Conservation (phyloP, 2,113 vertebrate species). For the Protomyctophum bolini region DNA sequence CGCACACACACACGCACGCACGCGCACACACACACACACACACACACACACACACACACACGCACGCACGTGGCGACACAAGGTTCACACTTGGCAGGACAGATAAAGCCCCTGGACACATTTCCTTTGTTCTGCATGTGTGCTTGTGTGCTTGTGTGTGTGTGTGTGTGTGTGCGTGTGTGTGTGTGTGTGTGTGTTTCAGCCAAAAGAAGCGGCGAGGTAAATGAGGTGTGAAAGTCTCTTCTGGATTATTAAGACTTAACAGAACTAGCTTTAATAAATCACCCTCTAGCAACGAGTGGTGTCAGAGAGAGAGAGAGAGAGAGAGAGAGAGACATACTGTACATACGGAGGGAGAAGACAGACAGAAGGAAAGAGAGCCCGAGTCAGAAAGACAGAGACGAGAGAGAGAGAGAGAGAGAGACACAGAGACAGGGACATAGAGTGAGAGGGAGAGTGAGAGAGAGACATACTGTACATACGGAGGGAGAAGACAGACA, state of each 20-base stretch:
- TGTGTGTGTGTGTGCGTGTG: slow-evolving; percentile 22
- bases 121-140: slow-evolving; percentile 44
- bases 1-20: too few relatives aligned
- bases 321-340: too few relatives aligned
- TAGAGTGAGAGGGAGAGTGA: not conserved
- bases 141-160: slow-evolving; percentile 42
- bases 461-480: too few relatives aligned
- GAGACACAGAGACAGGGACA: slow-evolving; percentile 3
- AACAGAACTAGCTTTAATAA: slow-evolving; percentile 80
- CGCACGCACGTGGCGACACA: too few relatives aligned
- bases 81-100: slow-evolving; percentile 24
- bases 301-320: slow-evolving; percentile 8
- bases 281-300: slow-evolving; percentile 71
- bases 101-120: slow-evolving; percentile 50
- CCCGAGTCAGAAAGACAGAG: too few relatives aligned
- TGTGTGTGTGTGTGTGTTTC: slow-evolving; percentile 39
- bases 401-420: slow-evolving; percentile 7
- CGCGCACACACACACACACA: too few relatives aligned
- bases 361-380: too few relatives aligned
- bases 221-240: slow-evolving; percentile 84
- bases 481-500: too few relatives aligned
- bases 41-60: too few relatives aligned
- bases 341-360: too few relatives aligned
- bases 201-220: slow-evolving; percentile 78
- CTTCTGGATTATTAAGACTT: slow-evolving; percentile 84